phyloP scores from a whole-genome alignment of 2,113 vertebrate species.

The Seriola quinqueradiata region DNA sequence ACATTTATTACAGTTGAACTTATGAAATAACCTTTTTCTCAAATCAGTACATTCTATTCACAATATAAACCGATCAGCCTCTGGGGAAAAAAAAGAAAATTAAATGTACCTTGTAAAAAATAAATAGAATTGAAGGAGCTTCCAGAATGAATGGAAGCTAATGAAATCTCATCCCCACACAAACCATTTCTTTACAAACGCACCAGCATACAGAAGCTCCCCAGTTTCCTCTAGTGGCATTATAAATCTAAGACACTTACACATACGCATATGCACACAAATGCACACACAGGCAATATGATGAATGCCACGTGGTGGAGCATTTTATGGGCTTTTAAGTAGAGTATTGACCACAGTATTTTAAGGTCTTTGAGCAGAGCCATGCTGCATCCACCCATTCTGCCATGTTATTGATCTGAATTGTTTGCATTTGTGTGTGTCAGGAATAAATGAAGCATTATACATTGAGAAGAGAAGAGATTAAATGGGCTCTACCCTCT shows the following conservation, averaged over 20 bases:
- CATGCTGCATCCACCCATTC: neutral
- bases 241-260: constrained; percentile 8
- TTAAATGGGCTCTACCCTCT: neutral
- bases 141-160: neutral
- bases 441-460: constrained; percentile 15
- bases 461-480: neutral
- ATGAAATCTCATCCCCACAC: neutral
- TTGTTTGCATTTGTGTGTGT: neutral
- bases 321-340: constrained; percentile 34
- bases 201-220: neutral
- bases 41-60: neutral
- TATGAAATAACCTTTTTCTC: neutral
- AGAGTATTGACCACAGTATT: constrained; percentile 17
- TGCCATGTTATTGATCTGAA: constrained; percentile 35
- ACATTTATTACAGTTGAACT: neutral
- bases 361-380: constrained; percentile 12
- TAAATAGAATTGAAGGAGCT: neutral
- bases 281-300: neutral
- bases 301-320: neutral
- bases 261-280: neutral
- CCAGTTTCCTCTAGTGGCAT: neutral
- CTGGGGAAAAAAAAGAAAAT: neutral
- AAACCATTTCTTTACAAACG: neutral
- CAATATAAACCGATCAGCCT: neutral
- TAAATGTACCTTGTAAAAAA: neutral